Base-by-base conservation (phyloP, 2,888 invertebrate genomes). In the Atrina japonica region DNA sequence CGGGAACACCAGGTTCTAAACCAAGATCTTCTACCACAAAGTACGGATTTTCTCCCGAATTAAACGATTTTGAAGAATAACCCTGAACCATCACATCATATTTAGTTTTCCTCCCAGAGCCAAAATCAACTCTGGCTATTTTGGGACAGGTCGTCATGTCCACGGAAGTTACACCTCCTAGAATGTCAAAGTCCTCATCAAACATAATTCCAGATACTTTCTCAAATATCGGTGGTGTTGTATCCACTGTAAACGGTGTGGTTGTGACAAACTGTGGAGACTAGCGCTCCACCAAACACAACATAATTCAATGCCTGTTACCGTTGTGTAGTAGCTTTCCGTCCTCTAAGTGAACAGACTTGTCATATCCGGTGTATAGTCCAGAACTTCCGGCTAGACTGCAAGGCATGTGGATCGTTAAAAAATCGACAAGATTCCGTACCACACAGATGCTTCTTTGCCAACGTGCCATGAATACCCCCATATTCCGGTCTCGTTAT, bases 311-410 rank as follows among this genome's bases (percentile, higher is more conserved):
- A 40, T 6, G 78, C 79, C 50, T 73, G 72, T 18, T n/a, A 78
- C 73, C 6, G 75, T 78, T 23, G 71, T 41, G 70, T 65, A 79
- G 59, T 79, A 66, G 3, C 9, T 58, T 50, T 0, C 86, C 86
- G 64, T 85, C 84, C 1, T 73, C 35, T 7, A 85, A 71, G 55
- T 77, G 75, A 14, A 85, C 66, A 7, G 78, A 76, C 40, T 76
- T 83, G 27, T 74, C 75, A 49, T 80, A 78, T 9, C 80, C 83
- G n/a, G 73, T 78, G 67, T 83, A 70, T 50, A 30, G 82, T 85
- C 86, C 85, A 85, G 55, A 80, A 81, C 25, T 81, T 77, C 30
- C 63, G 71, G 60, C 74, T 77, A 9, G 73, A 73, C 6, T 83
- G 61, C 56, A 79, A 77, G 6, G 73, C 71, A 63, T 85, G 83